Conservation (phyloP, 2,888 invertebrate genomes). For the Oasisia sp. region DNA sequence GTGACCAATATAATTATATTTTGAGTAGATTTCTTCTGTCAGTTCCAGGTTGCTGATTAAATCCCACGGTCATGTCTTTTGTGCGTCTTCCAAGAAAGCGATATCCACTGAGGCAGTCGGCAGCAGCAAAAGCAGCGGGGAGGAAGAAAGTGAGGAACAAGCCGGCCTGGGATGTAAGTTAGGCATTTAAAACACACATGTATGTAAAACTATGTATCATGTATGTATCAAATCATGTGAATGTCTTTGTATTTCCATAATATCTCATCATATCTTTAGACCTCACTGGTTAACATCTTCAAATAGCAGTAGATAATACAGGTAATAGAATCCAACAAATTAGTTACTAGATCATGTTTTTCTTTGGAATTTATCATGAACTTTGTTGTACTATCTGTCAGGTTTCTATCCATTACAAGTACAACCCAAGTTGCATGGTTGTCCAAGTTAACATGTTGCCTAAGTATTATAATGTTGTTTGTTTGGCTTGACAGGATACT, state of each 20-base stretch:
- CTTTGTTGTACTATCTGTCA: not conserved
- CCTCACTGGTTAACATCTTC: no score
- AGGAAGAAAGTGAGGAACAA: constrained; percentile 47
- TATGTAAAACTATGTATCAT: no score
- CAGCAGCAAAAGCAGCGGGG: constrained; percentile 29
- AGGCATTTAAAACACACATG: not conserved
- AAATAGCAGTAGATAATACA: no score
- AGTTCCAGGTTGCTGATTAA: not conserved
- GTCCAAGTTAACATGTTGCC: not conserved
- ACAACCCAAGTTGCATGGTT: not conserved
- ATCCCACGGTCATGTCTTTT: constrained; percentile 27
- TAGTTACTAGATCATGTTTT: no score
- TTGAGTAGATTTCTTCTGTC: not conserved
- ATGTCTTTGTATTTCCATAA: no score
- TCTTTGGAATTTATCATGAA: no score
- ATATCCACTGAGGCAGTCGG: not conserved
- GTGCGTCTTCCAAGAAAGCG: constrained; percentile 29
- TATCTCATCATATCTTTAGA: no score
- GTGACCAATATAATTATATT: not conserved
- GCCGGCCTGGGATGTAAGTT: constrained; percentile 57
- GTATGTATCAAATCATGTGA: no score
- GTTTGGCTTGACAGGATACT: constrained; percentile 48
- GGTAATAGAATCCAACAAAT: no score
- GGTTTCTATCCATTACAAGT: not conserved
- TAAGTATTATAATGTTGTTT: constrained; percentile 17